These are phyloP conservation scores for Lasiurus borealis DNA, from an alignment of 2,113 vertebrate genomes.

Conservation along the genomic window DNA sequence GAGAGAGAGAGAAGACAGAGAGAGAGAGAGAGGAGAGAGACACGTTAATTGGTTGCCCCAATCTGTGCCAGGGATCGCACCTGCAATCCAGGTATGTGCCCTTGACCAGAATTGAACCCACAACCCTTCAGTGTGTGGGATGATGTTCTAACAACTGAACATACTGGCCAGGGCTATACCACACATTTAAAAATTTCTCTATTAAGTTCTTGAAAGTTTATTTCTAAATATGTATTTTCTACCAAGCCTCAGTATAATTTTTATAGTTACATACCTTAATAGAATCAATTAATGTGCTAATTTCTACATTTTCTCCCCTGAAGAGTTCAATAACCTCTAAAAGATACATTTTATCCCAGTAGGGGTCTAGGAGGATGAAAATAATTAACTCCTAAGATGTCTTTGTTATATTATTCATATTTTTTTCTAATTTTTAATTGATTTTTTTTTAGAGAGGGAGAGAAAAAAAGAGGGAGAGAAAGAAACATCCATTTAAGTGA, in stretches of 20 bases:
- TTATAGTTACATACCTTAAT: conserved; percentile 38
- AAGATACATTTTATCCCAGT: conserved; percentile 59
- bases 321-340: conserved; percentile 63
- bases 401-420: conserved; percentile 59
- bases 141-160: too few species aligned
- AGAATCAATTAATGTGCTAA: conserved; percentile 52
- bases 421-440: background rate
- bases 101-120: background rate
- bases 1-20: too few species aligned
- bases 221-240: background rate
- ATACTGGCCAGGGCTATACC: background rate
- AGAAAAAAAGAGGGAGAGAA: background rate
- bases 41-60: background rate
- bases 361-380: conserved; percentile 48
- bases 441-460: background rate
- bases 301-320: conserved; percentile 33
- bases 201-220: conserved; percentile 44
- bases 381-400: conserved; percentile 51
- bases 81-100: background rate
- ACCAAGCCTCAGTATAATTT: conserved; percentile 2
- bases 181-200: conserved; percentile 26
- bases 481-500: background rate
- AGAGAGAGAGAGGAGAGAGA: background rate
- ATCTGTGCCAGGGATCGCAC: background rate
- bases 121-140: background rate